These are phyloP conservation scores for Thysanoteuthis rhombus DNA, from an alignment of 2,888 invertebrate species.

Conservation along the genomic window DNA sequence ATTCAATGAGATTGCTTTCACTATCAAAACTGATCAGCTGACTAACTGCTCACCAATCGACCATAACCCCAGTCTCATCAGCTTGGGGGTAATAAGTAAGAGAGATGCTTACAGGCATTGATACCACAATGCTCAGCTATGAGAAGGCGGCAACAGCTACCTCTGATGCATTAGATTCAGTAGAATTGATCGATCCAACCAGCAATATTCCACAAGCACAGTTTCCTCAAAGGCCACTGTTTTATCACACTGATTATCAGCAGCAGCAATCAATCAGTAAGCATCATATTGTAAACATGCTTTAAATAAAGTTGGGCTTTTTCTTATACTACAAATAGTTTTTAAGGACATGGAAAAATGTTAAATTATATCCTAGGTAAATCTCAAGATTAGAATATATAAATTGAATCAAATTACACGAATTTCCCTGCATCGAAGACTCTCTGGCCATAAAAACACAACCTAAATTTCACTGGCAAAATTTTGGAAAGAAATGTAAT, in stretches of 20 bases:
- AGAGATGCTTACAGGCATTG: not conserved
- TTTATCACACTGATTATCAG: not conserved
- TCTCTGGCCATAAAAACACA: no score
- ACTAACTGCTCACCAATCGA: conserved; percentile 12
- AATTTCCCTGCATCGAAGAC: no score
- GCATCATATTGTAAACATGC: not conserved
- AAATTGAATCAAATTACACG: no score
- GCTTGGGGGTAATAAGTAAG: not conserved
- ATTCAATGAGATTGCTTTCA: not conserved
- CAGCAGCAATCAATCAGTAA: not conserved
- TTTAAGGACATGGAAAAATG: not conserved
- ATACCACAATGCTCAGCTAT: not conserved
- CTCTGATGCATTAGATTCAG: not conserved
- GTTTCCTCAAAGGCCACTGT: not conserved
- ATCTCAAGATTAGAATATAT: no score
- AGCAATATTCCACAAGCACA: not conserved
- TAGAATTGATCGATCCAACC: not conserved
- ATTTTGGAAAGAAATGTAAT: no score
- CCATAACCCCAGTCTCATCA: not conserved
- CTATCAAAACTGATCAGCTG: not conserved
- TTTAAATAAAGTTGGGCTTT: no score
- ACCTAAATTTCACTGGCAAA: no score
- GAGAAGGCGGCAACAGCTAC: not conserved
- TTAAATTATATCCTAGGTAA: no score
- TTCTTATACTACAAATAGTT: not conserved